phyloP scores from a whole-genome alignment of 1,140 invertebrate species.

The Drosophila busckii region DNA sequence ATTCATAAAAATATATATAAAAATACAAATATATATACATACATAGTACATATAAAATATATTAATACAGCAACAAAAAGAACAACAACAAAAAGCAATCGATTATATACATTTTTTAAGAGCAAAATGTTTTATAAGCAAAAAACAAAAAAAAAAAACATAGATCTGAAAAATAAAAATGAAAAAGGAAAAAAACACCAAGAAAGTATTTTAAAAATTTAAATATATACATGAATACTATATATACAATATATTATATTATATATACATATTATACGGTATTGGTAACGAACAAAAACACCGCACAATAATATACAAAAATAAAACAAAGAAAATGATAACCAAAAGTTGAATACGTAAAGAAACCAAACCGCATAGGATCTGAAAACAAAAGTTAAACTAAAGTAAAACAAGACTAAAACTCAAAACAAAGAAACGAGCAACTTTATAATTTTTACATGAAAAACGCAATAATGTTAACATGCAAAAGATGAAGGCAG shows the following conservation, averaged over 20 bases:
- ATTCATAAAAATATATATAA: constrained; percentile 5
- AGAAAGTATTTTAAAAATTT: constrained; percentile 76
- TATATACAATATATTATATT: constrained; percentile 56
- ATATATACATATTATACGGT: constrained; percentile 65
- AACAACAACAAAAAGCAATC: constrained; percentile 69
- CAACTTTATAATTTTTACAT: constrained; percentile 75
- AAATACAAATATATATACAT: constrained; percentile 32
- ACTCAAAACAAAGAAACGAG: constrained; percentile 27
- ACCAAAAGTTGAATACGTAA: constrained; percentile 51
- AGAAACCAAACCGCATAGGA: constrained; percentile 21
- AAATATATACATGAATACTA: constrained; percentile 75
- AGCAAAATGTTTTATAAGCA: constrained; percentile 69
- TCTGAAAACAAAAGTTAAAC: constrained; percentile 45
- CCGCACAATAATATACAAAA: constrained; percentile 76
- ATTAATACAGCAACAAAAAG: constrained; percentile 36
- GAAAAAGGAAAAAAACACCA: constrained; percentile 39
- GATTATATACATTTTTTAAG: constrained; percentile 74
- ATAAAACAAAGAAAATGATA: constrained; percentile 18
- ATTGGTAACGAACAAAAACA: constrained; percentile 75
- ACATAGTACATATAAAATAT: constrained; percentile 5
- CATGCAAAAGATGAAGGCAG: constrained; percentile 48
- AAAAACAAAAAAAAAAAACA: constrained; percentile 16
- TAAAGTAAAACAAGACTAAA: constrained; percentile 60
- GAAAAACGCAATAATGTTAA: constrained; percentile 69
- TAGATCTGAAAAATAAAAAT: constrained; percentile 22